A percentile compares a stretch with the other conserved stretches of the same genome.
These are phyloP conservation scores for Bothrops jararaca DNA, from an alignment of 2,113 vertebrate genomes.

Conservation along the genomic window DNA sequence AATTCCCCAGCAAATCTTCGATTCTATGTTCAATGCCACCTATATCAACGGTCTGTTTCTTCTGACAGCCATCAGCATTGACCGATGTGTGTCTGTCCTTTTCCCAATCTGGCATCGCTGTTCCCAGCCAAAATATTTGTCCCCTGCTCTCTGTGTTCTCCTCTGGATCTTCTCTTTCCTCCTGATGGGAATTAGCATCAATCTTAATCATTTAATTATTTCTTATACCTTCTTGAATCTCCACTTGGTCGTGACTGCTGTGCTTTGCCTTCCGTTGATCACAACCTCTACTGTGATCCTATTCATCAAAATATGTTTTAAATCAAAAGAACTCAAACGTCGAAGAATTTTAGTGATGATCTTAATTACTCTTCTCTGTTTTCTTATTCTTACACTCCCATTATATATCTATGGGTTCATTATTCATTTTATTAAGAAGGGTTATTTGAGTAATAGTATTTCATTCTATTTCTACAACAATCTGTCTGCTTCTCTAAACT, in stretches of 20 bases:
- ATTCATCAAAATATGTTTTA: not conserved
- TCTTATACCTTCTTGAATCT: too few species aligned
- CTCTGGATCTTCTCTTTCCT: too few species aligned
- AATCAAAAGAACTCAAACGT: not conserved
- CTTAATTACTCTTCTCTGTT: conserved; percentile 57
- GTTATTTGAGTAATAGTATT: too few species aligned
- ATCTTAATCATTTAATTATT: too few species aligned
- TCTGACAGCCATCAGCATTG: not conserved
- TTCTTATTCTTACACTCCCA: conserved; percentile 45
- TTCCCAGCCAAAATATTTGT: too few species aligned
- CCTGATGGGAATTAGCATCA: too few species aligned
- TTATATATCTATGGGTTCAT: not conserved
- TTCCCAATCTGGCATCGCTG: too few species aligned
- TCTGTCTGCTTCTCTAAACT: not conserved
- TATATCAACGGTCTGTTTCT: not conserved
- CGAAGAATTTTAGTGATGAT: not conserved
- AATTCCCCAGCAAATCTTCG: too few species aligned
- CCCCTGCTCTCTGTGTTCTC: too few species aligned
- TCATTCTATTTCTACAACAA: too few species aligned
- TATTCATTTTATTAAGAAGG: not conserved
- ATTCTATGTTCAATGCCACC: too few species aligned
- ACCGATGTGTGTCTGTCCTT: too few species aligned
- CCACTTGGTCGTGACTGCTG: rapidly evolving
- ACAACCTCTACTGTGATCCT: not conserved
- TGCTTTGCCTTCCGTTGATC: not conserved